Evolutionary conservation across 2,888 invertebrate genomes (phyloP).

Genomic region (Drosophila nigritarsus): DNA sequence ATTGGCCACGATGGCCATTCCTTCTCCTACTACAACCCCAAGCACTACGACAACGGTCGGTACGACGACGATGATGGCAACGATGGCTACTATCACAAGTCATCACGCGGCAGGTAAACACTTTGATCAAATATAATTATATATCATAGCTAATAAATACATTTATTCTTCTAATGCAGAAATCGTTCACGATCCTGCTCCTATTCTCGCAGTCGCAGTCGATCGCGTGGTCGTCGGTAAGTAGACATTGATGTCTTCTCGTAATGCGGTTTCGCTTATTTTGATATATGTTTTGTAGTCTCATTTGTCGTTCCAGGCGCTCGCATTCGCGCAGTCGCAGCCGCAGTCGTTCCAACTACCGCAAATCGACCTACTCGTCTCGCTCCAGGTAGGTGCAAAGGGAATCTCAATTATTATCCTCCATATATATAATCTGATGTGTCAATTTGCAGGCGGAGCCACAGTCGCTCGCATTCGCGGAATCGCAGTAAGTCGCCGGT

Average conservation of each 20-base stretch:
- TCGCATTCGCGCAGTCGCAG: slow-evolving; percentile 66
- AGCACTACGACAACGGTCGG: slow-evolving; percentile 87
- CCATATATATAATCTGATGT: background rate
- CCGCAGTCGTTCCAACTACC: slow-evolving; percentile 72
- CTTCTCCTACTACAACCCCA: slow-evolving; percentile 82
- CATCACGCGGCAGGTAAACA: slow-evolving; percentile 61
- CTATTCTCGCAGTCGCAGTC: slow-evolving; percentile 68
- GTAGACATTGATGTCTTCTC: slow-evolving; percentile 14
- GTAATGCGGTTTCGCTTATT: background rate
- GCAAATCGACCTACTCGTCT: slow-evolving; percentile 79
- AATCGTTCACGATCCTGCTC: slow-evolving; percentile 75
- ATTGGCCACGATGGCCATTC: slow-evolving; percentile 66
- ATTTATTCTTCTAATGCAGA: slow-evolving; percentile 28
- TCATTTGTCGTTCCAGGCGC: slow-evolving; percentile 71
- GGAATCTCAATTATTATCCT: background rate
- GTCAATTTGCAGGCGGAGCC: slow-evolving; percentile 66
- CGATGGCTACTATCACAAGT: slow-evolving; percentile 85
- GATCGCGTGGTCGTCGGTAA: slow-evolving; percentile 79
- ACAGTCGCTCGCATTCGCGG: slow-evolving; percentile 82
- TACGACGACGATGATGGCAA: slow-evolving; percentile 87
- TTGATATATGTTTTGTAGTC: slow-evolving; percentile 29
- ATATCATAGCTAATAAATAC: background rate
- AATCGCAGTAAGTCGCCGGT: slow-evolving; percentile 70
- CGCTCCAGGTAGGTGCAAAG: slow-evolving; percentile 63
- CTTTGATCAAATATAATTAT: background rate